phyloP scores from a whole-genome alignment of 2,797 vertebrate species.

The Hyperoplus immaculatus region DNA sequence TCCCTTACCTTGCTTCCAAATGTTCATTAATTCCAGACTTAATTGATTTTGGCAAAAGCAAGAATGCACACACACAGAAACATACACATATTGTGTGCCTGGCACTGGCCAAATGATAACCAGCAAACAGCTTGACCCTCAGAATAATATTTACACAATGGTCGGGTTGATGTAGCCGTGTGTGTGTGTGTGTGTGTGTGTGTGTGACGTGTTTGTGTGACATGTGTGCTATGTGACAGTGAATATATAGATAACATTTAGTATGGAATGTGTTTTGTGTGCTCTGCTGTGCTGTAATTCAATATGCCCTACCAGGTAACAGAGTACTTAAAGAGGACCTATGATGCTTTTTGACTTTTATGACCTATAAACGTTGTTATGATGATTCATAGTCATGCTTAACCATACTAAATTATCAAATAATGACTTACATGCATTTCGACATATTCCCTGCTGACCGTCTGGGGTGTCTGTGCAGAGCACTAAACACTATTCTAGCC shows the following conservation, averaged over 20 bases:
- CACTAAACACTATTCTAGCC: too few species aligned
- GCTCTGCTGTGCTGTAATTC: constrained; percentile 17
- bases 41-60: constrained; percentile 66
- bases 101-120: constrained; percentile 30
- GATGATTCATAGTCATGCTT: too few species aligned
- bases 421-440: too few species aligned
- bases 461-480: too few species aligned
- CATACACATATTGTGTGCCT: constrained; percentile 1
- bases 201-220: neutral
- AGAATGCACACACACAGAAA: constrained; percentile 20
- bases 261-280: neutral
- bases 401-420: too few species aligned
- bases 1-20: constrained; percentile 50
- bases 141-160: constrained; percentile 49
- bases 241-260: constrained; percentile 2
- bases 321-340: too few species aligned
- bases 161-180: constrained; percentile 30
- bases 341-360: too few species aligned
- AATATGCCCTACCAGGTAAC: neutral
- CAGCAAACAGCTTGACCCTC: constrained; percentile 18
- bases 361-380: too few species aligned
- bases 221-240: constrained; percentile 14
- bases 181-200: constrained; percentile 7
- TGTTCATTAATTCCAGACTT: constrained; percentile 64
- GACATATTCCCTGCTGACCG: too few species aligned